These are phyloP conservation scores for Actinernus sp. DNA, from an alignment of 92 coral and sea anemone species.

Conservation along the genomic window DNA sequence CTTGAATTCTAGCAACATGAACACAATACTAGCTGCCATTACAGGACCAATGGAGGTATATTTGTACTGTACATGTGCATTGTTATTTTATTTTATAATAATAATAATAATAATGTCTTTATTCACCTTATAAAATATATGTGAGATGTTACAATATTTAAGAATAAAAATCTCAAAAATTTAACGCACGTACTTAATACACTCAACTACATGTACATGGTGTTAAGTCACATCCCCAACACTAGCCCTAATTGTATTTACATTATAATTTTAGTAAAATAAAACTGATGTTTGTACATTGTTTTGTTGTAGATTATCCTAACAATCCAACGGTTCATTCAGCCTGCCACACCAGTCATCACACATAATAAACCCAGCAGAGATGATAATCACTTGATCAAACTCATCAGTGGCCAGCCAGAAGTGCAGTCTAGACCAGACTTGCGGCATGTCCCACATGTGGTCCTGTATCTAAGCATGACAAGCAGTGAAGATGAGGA, in stretches of 20 bases:
- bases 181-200: background rate
- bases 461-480: constrained; percentile 84
- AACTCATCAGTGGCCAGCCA: constrained; percentile 90
- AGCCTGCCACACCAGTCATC: constrained; percentile 60
- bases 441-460: constrained; percentile 78
- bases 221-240: too few species aligned
- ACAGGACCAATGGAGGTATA: constrained; percentile 99
- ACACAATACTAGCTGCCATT: constrained; percentile 95
- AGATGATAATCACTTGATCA: constrained; percentile 91
- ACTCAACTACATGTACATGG: too few species aligned
- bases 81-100: background rate
- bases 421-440: constrained; percentile 52
- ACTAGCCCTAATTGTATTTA: too few species aligned
- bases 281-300: too few species aligned
- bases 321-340: constrained; percentile 78
- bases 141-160: too few species aligned
- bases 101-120: too few species aligned
- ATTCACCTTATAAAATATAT: too few species aligned
- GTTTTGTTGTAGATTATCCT: constrained; percentile 88
- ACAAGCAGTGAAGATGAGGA: constrained; percentile 84
- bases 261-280: too few species aligned
- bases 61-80: background rate
- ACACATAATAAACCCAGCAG: constrained; percentile 51
- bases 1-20: constrained; percentile 87
- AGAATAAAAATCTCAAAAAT: too few species aligned